Conservation (phyloP, 1,140 invertebrate species). For the Macrotrachela quadricornifera region DNA sequence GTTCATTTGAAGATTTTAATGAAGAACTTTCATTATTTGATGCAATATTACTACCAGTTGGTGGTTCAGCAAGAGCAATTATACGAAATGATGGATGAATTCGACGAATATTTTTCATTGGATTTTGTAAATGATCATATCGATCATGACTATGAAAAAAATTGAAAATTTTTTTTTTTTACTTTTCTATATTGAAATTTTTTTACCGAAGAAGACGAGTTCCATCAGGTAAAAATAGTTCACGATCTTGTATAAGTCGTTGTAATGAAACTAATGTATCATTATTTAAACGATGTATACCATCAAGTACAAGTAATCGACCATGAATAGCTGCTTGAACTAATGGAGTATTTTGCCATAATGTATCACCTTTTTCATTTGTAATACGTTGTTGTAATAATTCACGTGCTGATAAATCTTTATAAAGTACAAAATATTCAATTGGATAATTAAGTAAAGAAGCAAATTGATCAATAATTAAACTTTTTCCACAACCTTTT, state of each 20-base stretch:
- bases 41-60: conserved; percentile 12
- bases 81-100: conserved; percentile 74
- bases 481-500: conserved; percentile 70
- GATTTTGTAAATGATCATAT: conserved; percentile 21
- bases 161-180: too few species aligned
- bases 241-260: conserved; percentile 61
- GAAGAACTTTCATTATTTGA: conserved; percentile 9
- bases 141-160: background rate
- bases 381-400: conserved; percentile 74
- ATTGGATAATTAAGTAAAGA: conserved; percentile 49
- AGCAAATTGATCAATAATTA: conserved; percentile 52
- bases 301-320: conserved; percentile 54
- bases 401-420: conserved; percentile 85
- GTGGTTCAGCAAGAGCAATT: conserved; percentile 61
- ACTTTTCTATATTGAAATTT: conserved; percentile 40
- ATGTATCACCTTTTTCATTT: conserved; percentile 57
- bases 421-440: conserved; percentile 73
- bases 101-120: conserved; percentile 28
- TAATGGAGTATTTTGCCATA: conserved; percentile 69
- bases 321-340: conserved; percentile 65
- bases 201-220: conserved; percentile 47
- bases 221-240: conserved; percentile 65
- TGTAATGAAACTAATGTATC: conserved; percentile 67
- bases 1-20: conserved; percentile 14
- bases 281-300: conserved; percentile 68